phyloP scores from a whole-genome alignment of 2,113 vertebrate genomes.

The Nerophis lumbriciformis region DNA sequence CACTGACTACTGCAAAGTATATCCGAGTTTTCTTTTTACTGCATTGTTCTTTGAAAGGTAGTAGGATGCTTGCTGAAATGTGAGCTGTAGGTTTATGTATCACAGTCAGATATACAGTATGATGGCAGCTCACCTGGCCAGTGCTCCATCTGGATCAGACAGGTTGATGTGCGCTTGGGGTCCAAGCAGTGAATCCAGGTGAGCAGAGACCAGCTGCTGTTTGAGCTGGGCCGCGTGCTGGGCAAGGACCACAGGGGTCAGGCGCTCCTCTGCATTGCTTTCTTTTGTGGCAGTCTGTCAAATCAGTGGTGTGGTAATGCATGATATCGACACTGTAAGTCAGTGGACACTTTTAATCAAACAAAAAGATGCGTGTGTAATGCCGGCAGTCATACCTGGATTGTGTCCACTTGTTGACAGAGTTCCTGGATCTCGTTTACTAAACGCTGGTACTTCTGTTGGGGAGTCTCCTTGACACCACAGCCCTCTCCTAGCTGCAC shows the following conservation, averaged over 20 bases:
- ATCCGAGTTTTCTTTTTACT: too few species aligned
- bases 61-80: too few species aligned
- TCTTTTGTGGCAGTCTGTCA: constrained; percentile 79
- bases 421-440: constrained; percentile 92
- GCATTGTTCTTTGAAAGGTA: too few species aligned
- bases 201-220: constrained; percentile 86
- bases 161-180: constrained; percentile 86
- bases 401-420: constrained; percentile 82
- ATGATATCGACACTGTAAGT: neutral
- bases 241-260: constrained; percentile 84
- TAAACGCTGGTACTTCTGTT: constrained; percentile 92
- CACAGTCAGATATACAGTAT: too few species aligned
- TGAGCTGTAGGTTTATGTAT: too few species aligned
- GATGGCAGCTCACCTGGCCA: constrained; percentile 80
- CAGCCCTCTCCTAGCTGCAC: constrained; percentile 84
- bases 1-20: too few species aligned
- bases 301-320: neutral
- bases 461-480: constrained; percentile 87
- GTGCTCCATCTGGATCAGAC: constrained; percentile 86
- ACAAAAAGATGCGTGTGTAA: neutral
- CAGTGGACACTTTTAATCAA: neutral
- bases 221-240: constrained; percentile 86
- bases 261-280: constrained; percentile 81
- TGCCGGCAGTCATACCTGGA: constrained; percentile 73
- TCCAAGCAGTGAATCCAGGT: constrained; percentile 88